Conservation (phyloP, 2,888 invertebrate species). For the Hipparchia sbordonii region DNA sequence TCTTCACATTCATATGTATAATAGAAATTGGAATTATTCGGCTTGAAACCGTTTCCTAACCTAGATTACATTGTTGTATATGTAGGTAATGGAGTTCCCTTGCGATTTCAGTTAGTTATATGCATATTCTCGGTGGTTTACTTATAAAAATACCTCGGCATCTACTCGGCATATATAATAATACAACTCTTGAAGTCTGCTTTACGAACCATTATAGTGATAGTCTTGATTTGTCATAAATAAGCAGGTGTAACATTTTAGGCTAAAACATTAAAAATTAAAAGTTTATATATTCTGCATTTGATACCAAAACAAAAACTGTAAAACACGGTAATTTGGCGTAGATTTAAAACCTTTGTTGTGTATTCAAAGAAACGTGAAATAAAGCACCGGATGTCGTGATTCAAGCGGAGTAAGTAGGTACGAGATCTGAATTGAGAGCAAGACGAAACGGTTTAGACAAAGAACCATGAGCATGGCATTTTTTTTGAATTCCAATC, state of each 20-base stretch:
- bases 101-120: not conserved
- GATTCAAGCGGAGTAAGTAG: conserved; percentile 50
- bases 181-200: not conserved
- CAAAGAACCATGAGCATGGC: conserved; percentile 3
- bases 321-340: conserved; percentile 31
- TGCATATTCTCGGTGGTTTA: too few relatives aligned
- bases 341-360: conserved; percentile 34
- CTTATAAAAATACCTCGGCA: too few relatives aligned
- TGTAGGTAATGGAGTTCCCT: not conserved
- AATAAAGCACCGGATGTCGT: conserved; percentile 72
- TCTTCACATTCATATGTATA: not conserved
- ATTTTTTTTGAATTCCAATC: not conserved
- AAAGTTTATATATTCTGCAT: conserved; percentile 18
- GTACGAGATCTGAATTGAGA: conserved; percentile 59
- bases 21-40: not conserved
- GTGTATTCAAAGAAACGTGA: conserved; percentile 41
- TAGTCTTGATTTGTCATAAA: not conserved
- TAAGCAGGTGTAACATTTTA: not conserved
- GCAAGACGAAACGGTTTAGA: conserved; percentile 51
- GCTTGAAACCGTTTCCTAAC: not conserved
- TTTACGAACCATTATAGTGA: too few relatives aligned
- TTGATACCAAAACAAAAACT: conserved; percentile 22
- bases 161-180: too few relatives aligned
- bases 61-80: not conserved
- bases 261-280: not conserved